Evolutionary conservation across 2,113 vertebrate species (phyloP).

Genomic region (Rhipidura dahli): DNA sequence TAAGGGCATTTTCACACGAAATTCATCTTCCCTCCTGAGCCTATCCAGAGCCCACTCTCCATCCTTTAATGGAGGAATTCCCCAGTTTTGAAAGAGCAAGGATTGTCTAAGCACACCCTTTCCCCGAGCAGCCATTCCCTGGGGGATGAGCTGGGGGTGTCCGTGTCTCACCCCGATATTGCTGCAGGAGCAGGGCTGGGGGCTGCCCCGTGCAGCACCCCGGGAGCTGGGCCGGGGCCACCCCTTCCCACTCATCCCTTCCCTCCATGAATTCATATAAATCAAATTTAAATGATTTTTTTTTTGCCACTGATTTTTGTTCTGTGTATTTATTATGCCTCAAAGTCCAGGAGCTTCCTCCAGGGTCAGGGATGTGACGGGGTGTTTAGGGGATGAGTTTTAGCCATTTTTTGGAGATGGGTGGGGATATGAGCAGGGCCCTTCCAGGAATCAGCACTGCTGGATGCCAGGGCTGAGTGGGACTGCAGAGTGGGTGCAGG

Average conservation of each 20-base stretch:
- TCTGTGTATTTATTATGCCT: not conserved
- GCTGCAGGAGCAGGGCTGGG: not conserved
- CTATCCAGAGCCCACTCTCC: not conserved
- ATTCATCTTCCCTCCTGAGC: not conserved
- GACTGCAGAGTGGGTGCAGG: accelerated
- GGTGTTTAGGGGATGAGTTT: not conserved
- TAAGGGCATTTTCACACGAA: not conserved
- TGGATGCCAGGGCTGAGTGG: not conserved
- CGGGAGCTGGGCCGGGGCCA: not conserved
- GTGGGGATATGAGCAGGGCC: accelerated
- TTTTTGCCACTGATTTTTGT: not conserved
- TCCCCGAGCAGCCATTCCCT: not conserved
- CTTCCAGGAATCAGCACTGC: not conserved
- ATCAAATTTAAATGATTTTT: not conserved
- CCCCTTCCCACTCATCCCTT: not conserved
- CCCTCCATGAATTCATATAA: not conserved
- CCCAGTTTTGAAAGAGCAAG: not conserved
- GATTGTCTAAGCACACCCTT: not conserved
- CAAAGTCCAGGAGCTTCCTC: not conserved
- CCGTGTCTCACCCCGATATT: not conserved
- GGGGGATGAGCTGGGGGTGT: not conserved
- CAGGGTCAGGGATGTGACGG: not conserved
- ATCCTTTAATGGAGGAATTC: not conserved
- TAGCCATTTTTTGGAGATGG: not conserved
- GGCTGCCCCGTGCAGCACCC: not conserved